Conservation (phyloP, 1,140 invertebrate genomes). For the Manduca sexta region DNA sequence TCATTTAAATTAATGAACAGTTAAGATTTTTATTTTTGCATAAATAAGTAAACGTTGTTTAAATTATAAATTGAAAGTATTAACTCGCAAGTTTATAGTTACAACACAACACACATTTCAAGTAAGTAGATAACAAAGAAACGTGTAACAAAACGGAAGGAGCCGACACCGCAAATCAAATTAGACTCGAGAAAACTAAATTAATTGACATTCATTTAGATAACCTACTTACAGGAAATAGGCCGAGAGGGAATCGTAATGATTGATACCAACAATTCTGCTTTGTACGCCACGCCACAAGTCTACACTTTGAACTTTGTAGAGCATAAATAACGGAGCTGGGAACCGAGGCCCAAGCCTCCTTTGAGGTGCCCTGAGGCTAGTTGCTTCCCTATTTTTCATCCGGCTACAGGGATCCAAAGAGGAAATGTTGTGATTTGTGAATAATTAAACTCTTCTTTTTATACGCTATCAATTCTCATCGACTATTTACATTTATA, state of each 20-base stretch:
- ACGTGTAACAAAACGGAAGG: too few species aligned
- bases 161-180: too few species aligned
- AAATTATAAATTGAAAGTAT: too few species aligned
- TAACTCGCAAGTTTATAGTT: too few species aligned
- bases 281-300: slow-evolving; percentile 5
- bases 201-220: slow-evolving; percentile 4
- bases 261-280: slow-evolving; percentile 7
- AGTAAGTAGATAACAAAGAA: too few species aligned
- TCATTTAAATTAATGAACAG: too few species aligned
- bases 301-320: slow-evolving; percentile 9
- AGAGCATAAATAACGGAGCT: slow-evolving; percentile 6
- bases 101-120: too few species aligned
- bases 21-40: too few species aligned
- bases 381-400: slow-evolving; percentile 5
- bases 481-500: too few species aligned
- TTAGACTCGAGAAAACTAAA: background rate
- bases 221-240: slow-evolving; percentile 6
- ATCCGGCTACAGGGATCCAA: background rate
- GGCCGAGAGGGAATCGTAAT: slow-evolving; percentile 5
- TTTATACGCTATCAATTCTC: background rate
- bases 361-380: slow-evolving; percentile 5
- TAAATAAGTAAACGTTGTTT: too few species aligned
- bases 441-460: background rate
- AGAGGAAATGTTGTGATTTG: slow-evolving; percentile 3
- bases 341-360: slow-evolving; percentile 1